Conservation (phyloP, 92 coral and sea anemone species). For the Pocillopora grandis region DNA sequence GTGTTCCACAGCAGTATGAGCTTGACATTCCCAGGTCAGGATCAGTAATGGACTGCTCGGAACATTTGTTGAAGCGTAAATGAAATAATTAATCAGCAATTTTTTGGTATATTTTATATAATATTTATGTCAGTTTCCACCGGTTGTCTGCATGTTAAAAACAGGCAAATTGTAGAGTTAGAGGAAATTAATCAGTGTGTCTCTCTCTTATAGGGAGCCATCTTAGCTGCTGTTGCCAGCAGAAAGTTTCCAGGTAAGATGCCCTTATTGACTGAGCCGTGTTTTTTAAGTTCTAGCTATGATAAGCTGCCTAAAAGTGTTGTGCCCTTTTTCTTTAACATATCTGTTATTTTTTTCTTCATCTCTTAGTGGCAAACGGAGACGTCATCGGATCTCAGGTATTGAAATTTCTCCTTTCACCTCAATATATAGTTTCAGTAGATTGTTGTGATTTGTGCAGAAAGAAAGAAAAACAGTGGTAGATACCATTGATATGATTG, state of each 20-base stretch:
- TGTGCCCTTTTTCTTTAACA: not conserved
- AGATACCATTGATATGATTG: too few species aligned
- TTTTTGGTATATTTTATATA: too few species aligned
- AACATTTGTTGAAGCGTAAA: too few species aligned
- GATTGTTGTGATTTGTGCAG: too few species aligned
- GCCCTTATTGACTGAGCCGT: not conserved
- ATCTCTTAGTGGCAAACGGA: constrained; percentile 73
- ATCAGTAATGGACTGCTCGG: too few species aligned
- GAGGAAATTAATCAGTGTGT: not conserved
- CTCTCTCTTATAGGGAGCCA: constrained; percentile 78
- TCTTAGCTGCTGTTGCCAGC: constrained; percentile 96
- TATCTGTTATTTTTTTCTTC: not conserved
- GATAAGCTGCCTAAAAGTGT: not conserved
- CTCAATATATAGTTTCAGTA: not conserved
- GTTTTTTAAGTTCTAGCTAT: not conserved
- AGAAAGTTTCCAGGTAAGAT: constrained; percentile 88
- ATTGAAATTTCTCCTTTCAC: not conserved
- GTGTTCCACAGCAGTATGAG: too few species aligned
- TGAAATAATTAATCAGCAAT: too few species aligned
- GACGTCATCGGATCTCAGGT: constrained; percentile 80
- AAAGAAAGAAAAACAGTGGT: too few species aligned
- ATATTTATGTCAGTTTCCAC: not conserved
- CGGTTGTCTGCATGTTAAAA: not conserved
- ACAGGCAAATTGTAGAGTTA: not conserved
- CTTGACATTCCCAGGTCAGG: too few species aligned